Conservation (phyloP, 2,797 vertebrate genomes). For the Presbytis comata region DNA sequence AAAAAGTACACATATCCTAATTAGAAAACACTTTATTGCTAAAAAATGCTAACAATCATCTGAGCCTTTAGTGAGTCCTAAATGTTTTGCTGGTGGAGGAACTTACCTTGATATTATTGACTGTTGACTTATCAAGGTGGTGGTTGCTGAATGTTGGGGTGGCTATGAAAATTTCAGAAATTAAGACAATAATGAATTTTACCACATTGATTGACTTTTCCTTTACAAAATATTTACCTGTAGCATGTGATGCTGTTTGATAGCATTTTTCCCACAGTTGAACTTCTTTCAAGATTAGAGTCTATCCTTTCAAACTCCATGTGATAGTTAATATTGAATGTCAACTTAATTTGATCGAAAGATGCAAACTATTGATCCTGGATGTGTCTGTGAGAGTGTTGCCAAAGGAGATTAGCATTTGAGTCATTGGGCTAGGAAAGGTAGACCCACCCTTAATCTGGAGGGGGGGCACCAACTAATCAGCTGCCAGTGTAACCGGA, state of each 20-base stretch:
- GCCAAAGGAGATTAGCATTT: background rate
- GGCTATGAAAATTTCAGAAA: background rate
- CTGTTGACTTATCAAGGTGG: background rate
- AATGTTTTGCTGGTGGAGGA: background rate
- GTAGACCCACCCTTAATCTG: background rate
- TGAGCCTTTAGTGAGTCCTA: background rate
- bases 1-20: background rate
- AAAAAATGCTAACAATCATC: background rate
- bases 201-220: background rate
- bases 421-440: background rate
- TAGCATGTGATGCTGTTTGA: background rate
- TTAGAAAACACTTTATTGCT: background rate
- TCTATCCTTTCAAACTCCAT: background rate
- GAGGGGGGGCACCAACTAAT: background rate
- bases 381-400: background rate
- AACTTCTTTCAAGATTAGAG: background rate
- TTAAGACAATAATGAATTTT: background rate
- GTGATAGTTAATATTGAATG: background rate
- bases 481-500: background rate
- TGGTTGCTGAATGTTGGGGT: background rate
- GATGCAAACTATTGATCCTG: background rate
- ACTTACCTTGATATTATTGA: background rate
- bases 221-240: background rate
- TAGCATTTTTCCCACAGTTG: background rate
- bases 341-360: background rate